A percentile compares a stretch with the other conserved stretches of the same genome.
Conservation (phyloP, 23 tunicate genomes). For the Pegea sp. region DNA sequence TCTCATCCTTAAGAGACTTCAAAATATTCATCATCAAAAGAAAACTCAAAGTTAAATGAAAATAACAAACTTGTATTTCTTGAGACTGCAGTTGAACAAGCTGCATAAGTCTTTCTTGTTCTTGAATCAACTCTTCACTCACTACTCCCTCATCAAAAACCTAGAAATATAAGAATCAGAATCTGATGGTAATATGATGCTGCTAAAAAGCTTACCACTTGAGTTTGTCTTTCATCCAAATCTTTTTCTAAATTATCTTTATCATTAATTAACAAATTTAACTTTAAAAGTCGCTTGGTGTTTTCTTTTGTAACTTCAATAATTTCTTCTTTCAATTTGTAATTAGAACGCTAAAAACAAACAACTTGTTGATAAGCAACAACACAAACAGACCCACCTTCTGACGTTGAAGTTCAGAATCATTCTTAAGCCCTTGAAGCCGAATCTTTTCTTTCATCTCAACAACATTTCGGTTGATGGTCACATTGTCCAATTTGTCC, state of each 20-base stretch:
- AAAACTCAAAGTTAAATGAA: too few species aligned
- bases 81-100: conserved; percentile 81
- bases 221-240: conserved; percentile 46
- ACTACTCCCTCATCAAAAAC: conserved; percentile 8
- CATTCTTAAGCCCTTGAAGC: conserved; percentile 34
- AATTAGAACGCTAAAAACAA: conserved; percentile 28
- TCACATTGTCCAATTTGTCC: conserved; percentile 59
- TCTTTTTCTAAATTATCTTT: conserved; percentile 37
- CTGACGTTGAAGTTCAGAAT: conserved; percentile 12
- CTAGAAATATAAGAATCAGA: too few species aligned
- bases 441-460: conserved; percentile 66
- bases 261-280: conserved; percentile 51
- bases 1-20: conserved; percentile 89
- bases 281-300: conserved; percentile 35
- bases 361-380: too few species aligned
- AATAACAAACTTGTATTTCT: conserved; percentile 60
- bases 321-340: conserved; percentile 22
- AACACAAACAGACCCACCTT: too few species aligned
- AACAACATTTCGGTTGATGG: conserved; percentile 51
- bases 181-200: too few species aligned
- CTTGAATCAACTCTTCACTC: conserved; percentile 31
- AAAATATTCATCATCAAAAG: background rate
- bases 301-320: conserved; percentile 54
- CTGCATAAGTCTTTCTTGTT: conserved; percentile 63
- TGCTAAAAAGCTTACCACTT: conserved; percentile 29